Base-by-base conservation (phyloP, 2,113 vertebrate species). In the Ovibos moschatus region DNA sequence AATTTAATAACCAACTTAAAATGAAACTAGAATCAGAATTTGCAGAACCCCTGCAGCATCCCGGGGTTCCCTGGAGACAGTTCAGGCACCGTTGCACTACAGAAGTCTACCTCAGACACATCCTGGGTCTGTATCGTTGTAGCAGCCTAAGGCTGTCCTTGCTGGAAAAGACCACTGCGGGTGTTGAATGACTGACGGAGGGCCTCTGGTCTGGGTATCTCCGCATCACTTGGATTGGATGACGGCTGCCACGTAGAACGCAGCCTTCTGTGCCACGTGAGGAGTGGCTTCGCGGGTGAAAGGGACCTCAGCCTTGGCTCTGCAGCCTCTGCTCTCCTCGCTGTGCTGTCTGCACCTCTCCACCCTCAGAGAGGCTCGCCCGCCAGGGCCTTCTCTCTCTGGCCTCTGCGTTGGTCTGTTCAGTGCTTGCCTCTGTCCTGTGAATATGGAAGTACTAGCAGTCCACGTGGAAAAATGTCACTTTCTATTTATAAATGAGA, bases 401-500 rank as follows among this genome's bases (percentile, higher is more conserved):
- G 27, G 43, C 58, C 40, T 21, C 89, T 47, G 27, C n/a, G 23
- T 83, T 16, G 3, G 33, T 84, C 47, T 78, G 25, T 81, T 74
- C 21, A 64, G 40, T n/a, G 71, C 76, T 78, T 10, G 19, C 50
- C 58, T 90, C 64, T 27, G 4, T 57, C 51, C 57, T 36, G n/a
- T 57, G 88, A 91, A 28, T 57, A 10, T 74, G 94, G 16, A 96
- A 94, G 83, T 82, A 9, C 43, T 78, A 30, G 47, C 51, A 79
- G 89, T 92, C 86, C 83, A 47, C 1, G 25, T 91, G 40, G 96
- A 67, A 87, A 94, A 96, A 91, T 25, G 88, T 91, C 97, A 64
- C 45, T 91, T 97, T 98, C 88, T 94, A 86, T 97, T 98, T 96
- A 95, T 98, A 97, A 97, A 93, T 2, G 71, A 96, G 62, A 96